phyloP scores from a whole-genome alignment of 1,140 invertebrate genomes.

The Macrobrachium rosenbergii region DNA sequence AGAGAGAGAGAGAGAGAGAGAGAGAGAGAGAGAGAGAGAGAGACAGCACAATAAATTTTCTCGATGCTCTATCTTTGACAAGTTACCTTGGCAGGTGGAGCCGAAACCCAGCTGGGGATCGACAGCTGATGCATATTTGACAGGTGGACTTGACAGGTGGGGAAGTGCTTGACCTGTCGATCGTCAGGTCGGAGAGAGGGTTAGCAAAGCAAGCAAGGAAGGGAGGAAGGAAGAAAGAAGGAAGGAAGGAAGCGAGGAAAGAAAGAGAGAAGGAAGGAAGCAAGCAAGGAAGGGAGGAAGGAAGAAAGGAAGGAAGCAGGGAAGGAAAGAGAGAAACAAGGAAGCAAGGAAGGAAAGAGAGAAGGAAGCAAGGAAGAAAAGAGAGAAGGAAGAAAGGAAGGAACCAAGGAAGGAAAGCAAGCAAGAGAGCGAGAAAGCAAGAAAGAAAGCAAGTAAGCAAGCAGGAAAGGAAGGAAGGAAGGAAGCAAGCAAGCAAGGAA shows the following conservation, averaged over 20 bases:
- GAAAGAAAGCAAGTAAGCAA: neutral
- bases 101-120: neutral
- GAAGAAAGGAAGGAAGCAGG: no score
- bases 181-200: neutral
- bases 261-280: neutral
- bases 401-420: neutral
- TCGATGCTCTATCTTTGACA: neutral
- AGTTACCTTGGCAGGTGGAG: neutral
- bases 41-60: neutral
- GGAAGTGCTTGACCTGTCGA: neutral
- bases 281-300: neutral
- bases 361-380: neutral
- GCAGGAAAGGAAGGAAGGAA: neutral
- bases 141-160: no score
- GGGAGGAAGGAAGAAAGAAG: neutral
- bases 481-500: no score
- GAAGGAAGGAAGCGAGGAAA: neutral
- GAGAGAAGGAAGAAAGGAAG: neutral
- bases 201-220: neutral
- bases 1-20: constrained; percentile 36
- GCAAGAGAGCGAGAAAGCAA: neutral
- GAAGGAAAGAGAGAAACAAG: neutral
- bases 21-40: constrained; percentile 25
- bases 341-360: neutral
- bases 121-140: neutral